Conservation (phyloP, 2,888 invertebrate genomes). For the Galerucella calmariensis region DNA sequence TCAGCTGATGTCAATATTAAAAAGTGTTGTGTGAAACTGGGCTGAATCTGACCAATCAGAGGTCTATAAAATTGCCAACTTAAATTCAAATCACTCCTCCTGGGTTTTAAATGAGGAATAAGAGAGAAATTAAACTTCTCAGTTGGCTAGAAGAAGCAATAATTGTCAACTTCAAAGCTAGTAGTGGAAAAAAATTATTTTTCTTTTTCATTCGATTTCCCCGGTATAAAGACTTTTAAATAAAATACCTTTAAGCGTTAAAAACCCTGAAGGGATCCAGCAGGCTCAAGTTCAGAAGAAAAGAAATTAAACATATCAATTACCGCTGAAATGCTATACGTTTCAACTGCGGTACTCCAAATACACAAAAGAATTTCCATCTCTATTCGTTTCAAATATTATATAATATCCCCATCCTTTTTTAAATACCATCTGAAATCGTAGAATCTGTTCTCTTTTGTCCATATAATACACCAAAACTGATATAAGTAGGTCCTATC, state of each 20-base stretch:
- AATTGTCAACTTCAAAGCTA: too few relatives aligned
- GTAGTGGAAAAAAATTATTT: neutral
- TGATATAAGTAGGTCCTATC: slow-evolving; percentile 44
- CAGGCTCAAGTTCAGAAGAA: slow-evolving; percentile 25
- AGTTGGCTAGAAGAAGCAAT: too few relatives aligned
- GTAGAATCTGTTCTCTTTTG: slow-evolving; percentile 36
- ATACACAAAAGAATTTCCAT: slow-evolving; percentile 30
- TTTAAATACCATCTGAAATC: slow-evolving; percentile 38
- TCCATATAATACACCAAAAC: slow-evolving; percentile 39
- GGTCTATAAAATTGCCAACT: too few relatives aligned
- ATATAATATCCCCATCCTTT: slow-evolving; percentile 20
- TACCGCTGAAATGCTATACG: slow-evolving; percentile 42
- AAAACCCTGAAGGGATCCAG: slow-evolving; percentile 22
- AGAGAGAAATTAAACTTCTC: too few relatives aligned
- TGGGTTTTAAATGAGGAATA: too few relatives aligned
- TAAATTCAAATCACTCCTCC: too few relatives aligned
- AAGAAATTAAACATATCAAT: slow-evolving; percentile 46
- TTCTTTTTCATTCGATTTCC: neutral
- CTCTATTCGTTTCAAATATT: slow-evolving; percentile 9
- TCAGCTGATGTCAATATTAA: too few relatives aligned
- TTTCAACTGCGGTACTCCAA: slow-evolving; percentile 39
- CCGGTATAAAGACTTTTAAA: neutral
- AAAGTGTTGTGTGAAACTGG: too few relatives aligned
- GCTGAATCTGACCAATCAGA: too few relatives aligned
- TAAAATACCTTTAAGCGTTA: slow-evolving; percentile 28